These are phyloP conservation scores for Harpagoxenus sublaevis DNA, from an alignment of 2,888 invertebrate genomes.

Conservation along the genomic window DNA sequence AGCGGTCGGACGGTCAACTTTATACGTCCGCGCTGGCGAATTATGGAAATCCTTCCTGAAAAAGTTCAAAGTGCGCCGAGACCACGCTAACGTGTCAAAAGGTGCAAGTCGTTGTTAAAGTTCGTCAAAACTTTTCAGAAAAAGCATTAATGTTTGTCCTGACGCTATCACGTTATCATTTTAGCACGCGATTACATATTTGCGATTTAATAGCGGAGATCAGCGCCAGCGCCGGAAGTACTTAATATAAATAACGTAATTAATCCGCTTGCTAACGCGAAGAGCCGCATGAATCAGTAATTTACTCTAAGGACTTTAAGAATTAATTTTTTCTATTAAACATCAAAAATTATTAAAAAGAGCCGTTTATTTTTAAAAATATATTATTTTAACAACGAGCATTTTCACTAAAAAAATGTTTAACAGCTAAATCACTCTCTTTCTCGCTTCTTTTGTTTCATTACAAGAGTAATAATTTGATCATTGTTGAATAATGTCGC, in stretches of 20 bases:
- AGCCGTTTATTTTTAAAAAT: neutral
- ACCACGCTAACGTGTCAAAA: slow-evolving; percentile 57
- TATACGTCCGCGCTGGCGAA: slow-evolving; percentile 50
- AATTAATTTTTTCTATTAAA: neutral
- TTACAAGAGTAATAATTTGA: neutral
- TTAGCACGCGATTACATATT: slow-evolving; percentile 12
- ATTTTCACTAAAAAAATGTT: neutral
- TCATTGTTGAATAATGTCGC: neutral
- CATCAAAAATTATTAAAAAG: neutral
- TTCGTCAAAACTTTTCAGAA: slow-evolving; percentile 49
- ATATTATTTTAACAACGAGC: neutral
- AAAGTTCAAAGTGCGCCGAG: slow-evolving; percentile 53
- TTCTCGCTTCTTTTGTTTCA: neutral
- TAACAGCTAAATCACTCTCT: neutral
- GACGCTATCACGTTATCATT: slow-evolving; percentile 27
- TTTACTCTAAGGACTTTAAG: neutral
- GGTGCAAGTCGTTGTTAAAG: slow-evolving; percentile 55
- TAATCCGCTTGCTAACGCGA: neutral
- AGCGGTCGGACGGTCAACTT: slow-evolving; percentile 58
- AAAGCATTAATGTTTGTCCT: slow-evolving; percentile 42
- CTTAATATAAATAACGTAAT: slow-evolving; percentile 1
- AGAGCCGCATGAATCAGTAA: neutral
- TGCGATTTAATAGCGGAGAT: neutral
- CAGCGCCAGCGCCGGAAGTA: neutral
- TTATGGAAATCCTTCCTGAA: slow-evolving; percentile 60